Percentiles rank a stretch among this genome's conserved stretches.
Conservation (phyloP, 2,888 invertebrate genomes). For the Agapostemon virescens region DNA sequence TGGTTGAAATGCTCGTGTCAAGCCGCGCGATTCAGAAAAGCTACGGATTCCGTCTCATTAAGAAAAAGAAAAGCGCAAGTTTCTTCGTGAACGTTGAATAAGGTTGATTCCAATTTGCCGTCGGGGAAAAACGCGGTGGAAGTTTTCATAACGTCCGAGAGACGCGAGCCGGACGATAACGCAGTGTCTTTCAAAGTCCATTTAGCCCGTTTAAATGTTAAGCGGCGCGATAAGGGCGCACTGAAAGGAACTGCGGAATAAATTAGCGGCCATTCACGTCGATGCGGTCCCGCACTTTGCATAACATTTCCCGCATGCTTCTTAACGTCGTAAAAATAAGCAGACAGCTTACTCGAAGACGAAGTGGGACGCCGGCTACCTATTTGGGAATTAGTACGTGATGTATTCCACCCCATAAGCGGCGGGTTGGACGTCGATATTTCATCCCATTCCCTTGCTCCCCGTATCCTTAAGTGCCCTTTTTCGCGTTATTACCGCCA, state of each 20-base stretch:
- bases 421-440: slow-evolving; percentile 63
- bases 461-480: slow-evolving; percentile 59
- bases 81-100: slow-evolving; percentile 1
- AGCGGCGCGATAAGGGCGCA: slow-evolving; percentile 28
- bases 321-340: slow-evolving; percentile 63
- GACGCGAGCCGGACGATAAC: slow-evolving; percentile 24
- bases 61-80: background rate
- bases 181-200: slow-evolving; percentile 38
- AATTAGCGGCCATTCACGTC: slow-evolving; percentile 62
- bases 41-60: background rate
- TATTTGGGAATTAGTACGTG: slow-evolving; percentile 70
- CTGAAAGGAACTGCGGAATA: slow-evolving; percentile 54
- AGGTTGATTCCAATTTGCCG: slow-evolving; percentile 13
- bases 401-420: slow-evolving; percentile 68
- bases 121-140: background rate
- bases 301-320: slow-evolving; percentile 57
- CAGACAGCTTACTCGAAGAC: slow-evolving; percentile 65
- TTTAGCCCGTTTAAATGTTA: slow-evolving; percentile 45
- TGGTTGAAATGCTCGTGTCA: background rate
- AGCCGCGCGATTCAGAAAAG: background rate
- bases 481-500: slow-evolving; percentile 67
- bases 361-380: slow-evolving; percentile 58
- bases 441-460: slow-evolving; percentile 56
- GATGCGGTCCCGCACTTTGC: slow-evolving; percentile 60
- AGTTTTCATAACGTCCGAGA: slow-evolving; percentile 30